Evolutionary conservation across 2,888 invertebrate genomes (phyloP), one percentile per base, ranked within the genome.

Genomic region (Himalopsyche anomala): DNA sequence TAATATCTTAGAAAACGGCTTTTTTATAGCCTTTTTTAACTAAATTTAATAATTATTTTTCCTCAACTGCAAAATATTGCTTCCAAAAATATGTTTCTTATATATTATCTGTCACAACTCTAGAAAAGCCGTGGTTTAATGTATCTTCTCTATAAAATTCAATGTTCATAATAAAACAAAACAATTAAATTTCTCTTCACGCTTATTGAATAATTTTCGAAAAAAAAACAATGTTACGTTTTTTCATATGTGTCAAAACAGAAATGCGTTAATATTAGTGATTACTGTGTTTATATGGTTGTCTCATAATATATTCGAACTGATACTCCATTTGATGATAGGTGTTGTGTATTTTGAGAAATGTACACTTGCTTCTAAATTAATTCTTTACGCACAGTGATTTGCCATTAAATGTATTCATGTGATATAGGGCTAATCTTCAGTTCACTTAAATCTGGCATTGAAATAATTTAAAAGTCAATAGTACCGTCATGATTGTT

Each of bases 161-260:
- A 62, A 8, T 19, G 28, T 5, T 19, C 8, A 62, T 28, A 62
- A n/a, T 62, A 19, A 11, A 62, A 62, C n/a, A 19, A 62, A 28
- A 62, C 8, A 62, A 62, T 19, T 62, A 56, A 56, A 62, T 62
- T 62, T 62, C 28, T 62, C 62, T 62, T 19, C 28, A 62, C 62
- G 62, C 19, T 62, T 62, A 28, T 62, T 62, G 15, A 19, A n/a
- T 62, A 51, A 6, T 62, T 62, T n/a, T 19, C 9, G 15, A 5
- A 62, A 62, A 62, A n/a, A 9, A 28, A 62, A 56, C n/a, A 56
- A 4, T 56, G 56, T 56, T n/a, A 55, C 6, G 55, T 55, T 12
- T 55, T 12, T 55, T 55, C 55, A 55, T 17, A n/a, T 56, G 6
- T 62, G 51, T 51, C 15, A 51, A 8, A 51, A 15, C 15, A 51